Base-by-base conservation (phyloP, 2,113 vertebrate species). In the Apodemus speciosus region DNA sequence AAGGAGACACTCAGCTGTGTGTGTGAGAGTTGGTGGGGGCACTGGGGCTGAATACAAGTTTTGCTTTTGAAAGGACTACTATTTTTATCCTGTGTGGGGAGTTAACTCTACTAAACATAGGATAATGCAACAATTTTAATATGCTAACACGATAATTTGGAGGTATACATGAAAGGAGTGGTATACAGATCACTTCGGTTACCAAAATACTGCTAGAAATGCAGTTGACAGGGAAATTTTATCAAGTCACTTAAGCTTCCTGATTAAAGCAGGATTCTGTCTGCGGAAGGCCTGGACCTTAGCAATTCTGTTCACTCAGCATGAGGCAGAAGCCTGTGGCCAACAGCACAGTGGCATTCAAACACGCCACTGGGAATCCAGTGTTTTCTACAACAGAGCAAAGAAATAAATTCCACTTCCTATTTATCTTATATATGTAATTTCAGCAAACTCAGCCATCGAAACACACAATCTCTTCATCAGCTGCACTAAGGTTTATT, bases 401-500 rank as follows among this genome's bases (percentile, higher is more conserved):
- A 94, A 91, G 77, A 66, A 92, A 95, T n/a, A 95, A 85, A 56
- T 25, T 92, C 60, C 75, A 75, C 73, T 80, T 96, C 91, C 40
- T 92, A 84, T 69, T 93, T 92, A n/a, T 90, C 94, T 96, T 49
- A 86, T 72, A 92, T 90, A 88, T 85, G 46, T 90, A 85, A 94
- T 90, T 93, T 96, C 90, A 95, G 88, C 94, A 95, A 89, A 85
- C 66, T 64, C 35, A 43, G 72, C 18, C 84, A 91, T 62, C 81
- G 68, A 90, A 95, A 96, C 40, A 93, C 7, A 58, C n/a, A 49
- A 56, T 92, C 91, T 86, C 93, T 86, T 79, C 94, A 86, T 94
- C 91, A 71, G 86, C 95, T 94, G 68, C 72, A 64, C 84, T 71
- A 10, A 80, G 80, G 90, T 90, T 92, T 96, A 96, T 95, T 95